phyloP scores from a whole-genome alignment of 2,113 vertebrate species.

The Rhea americana region DNA sequence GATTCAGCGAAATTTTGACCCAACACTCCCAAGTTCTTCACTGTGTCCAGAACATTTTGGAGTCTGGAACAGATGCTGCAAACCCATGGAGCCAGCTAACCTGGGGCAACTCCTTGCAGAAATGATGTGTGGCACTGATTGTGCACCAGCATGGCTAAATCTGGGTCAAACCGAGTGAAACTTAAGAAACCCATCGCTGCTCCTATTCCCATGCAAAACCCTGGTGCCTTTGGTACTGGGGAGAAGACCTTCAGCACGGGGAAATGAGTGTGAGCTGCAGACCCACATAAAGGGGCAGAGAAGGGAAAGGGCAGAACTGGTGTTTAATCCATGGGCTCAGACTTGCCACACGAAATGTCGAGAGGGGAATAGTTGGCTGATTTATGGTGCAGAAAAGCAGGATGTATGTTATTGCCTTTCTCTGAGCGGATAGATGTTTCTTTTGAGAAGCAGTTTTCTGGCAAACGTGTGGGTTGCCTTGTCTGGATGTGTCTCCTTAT shows the following conservation, averaged over 20 bases:
- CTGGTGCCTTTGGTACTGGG: too few species aligned
- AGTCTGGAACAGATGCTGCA: not conserved
- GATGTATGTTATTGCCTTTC: accelerated
- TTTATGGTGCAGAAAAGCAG: accelerated
- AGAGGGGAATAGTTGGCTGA: accelerated
- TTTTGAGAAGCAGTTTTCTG: not conserved
- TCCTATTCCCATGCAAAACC: too few species aligned
- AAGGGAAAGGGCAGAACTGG: not conserved
- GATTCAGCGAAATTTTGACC: not conserved
- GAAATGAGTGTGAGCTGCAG: not conserved
- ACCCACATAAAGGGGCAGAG: not conserved
- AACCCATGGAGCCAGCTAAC: too few species aligned
- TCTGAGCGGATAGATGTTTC: not conserved
- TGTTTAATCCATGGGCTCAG: not conserved
- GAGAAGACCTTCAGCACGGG: not conserved
- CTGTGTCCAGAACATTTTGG: not conserved
- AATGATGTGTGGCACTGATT: not conserved
- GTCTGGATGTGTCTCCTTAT: not conserved
- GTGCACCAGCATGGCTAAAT: not conserved
- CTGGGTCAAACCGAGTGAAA: not conserved
- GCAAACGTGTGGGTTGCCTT: not conserved
- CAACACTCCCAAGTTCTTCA: not conserved
- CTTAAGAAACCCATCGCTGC: not conserved
- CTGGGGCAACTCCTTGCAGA: not conserved
- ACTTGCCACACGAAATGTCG: not conserved